Evolutionary conservation across 1,140 invertebrate genomes (phyloP).

Genomic region (Asobara japonica): DNA sequence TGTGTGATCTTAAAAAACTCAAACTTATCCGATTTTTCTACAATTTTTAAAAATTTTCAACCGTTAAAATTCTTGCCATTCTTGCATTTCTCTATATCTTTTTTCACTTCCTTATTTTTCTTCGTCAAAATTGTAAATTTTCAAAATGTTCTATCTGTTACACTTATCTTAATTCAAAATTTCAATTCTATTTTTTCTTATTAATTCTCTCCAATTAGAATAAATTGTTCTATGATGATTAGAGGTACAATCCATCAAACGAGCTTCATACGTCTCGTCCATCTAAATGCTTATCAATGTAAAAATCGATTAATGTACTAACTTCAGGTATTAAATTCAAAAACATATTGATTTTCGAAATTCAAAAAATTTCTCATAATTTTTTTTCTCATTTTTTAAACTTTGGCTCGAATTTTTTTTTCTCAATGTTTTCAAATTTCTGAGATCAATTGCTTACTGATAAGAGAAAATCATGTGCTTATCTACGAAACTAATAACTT

Average conservation of each 20-base stretch:
- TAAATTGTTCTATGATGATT: no score
- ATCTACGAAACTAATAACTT: no score
- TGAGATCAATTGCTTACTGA: no score
- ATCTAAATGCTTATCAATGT: not conserved
- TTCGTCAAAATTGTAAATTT: conserved; percentile 12
- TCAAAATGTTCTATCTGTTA: not conserved
- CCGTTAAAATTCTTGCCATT: not conserved
- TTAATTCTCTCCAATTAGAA: no score
- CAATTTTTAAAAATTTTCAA: not conserved
- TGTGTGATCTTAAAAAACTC: no score
- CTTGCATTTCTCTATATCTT: not conserved
- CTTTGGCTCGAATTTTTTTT: not conserved
- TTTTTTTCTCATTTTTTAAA: not conserved
- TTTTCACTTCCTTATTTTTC: not conserved
- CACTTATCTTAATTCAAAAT: not conserved
- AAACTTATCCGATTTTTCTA: not conserved
- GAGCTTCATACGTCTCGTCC: conserved; percentile 9
- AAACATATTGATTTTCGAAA: no score
- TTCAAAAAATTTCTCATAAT: no score
- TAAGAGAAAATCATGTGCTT: no score
- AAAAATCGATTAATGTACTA: not conserved
- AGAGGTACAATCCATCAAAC: not conserved
- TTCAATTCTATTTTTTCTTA: no score
- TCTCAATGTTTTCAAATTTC: not conserved
- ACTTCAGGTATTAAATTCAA: no score